A percentile compares a stretch with the other conserved stretches of the same genome.
Conservation (phyloP, 2,113 vertebrate species). For the Spheniscus mendiculus region DNA sequence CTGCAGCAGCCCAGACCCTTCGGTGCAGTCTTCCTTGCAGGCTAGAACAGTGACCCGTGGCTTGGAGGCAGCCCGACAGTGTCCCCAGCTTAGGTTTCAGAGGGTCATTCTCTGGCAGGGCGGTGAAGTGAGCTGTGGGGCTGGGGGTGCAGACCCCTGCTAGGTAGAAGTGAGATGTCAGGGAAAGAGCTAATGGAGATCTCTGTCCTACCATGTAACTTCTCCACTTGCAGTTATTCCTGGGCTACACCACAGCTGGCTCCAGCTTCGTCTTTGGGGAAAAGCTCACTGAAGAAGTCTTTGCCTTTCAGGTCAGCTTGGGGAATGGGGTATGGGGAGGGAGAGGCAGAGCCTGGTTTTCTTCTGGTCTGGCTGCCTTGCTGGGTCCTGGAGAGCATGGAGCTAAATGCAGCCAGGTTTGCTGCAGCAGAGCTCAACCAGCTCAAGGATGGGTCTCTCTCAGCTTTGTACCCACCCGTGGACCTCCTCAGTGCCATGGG, state of each 20-base stretch:
- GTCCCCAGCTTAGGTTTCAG: neutral
- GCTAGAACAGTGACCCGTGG: neutral
- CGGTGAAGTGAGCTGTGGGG: neutral
- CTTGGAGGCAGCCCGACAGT: neutral
- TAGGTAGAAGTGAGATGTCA: neutral
- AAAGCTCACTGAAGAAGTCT: constrained; percentile 74
- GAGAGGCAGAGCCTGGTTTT: neutral
- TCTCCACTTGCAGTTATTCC: constrained; percentile 80
- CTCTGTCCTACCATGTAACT: neutral
- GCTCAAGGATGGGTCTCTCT: neutral
- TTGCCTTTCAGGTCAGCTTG: constrained; percentile 91
- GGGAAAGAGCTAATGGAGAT: neutral
- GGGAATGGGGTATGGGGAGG: neutral
- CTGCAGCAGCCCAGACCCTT: neutral
- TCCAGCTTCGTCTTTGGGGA: constrained; percentile 91
- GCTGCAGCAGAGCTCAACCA: neutral
- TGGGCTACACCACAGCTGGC: constrained; percentile 85
- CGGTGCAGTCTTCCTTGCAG: accelerated
- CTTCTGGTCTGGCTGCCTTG: neutral
- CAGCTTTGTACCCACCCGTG: neutral
- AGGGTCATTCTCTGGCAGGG: neutral
- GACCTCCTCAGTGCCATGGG: neutral
- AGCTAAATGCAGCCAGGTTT: neutral
- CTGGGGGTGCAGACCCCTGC: neutral
- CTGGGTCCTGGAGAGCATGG: neutral